Conservation (phyloP, 1,140 invertebrate species). For the Ganaspis sp. region DNA sequence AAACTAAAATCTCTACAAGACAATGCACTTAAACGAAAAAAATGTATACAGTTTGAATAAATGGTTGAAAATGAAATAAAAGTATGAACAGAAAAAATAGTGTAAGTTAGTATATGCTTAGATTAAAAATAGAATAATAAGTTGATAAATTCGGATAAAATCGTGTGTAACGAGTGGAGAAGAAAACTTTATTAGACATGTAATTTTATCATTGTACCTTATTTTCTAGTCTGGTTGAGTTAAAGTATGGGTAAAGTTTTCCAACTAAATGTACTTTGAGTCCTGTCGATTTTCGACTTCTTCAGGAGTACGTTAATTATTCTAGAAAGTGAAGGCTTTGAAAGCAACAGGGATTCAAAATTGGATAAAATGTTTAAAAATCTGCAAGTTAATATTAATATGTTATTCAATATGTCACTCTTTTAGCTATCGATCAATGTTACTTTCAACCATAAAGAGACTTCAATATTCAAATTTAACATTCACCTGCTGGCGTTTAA, state of each 20-base stretch:
- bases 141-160: too few species aligned
- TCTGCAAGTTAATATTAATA: slow-evolving; percentile 1
- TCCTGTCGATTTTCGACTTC: neutral
- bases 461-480: neutral
- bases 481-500: neutral
- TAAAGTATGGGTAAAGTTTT: neutral
- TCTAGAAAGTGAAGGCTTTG: neutral
- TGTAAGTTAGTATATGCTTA: too few species aligned
- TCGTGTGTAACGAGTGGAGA: too few species aligned
- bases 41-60: too few species aligned
- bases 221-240: neutral
- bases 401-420: neutral
- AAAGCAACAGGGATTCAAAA: neutral
- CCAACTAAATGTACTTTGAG: slow-evolving; percentile 1
- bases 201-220: neutral
- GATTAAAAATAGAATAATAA: too few species aligned
- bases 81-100: too few species aligned
- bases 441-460: neutral
- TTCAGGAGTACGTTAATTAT: slow-evolving; percentile 4
- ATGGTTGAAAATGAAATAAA: too few species aligned
- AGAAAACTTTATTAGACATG: neutral
- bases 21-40: too few species aligned
- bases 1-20: too few species aligned
- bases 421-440: neutral
- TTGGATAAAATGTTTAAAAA: neutral